Base-by-base conservation (phyloP, 37 sponge, comb jelly and placozoan species). In the Theonella swinhoei region DNA sequence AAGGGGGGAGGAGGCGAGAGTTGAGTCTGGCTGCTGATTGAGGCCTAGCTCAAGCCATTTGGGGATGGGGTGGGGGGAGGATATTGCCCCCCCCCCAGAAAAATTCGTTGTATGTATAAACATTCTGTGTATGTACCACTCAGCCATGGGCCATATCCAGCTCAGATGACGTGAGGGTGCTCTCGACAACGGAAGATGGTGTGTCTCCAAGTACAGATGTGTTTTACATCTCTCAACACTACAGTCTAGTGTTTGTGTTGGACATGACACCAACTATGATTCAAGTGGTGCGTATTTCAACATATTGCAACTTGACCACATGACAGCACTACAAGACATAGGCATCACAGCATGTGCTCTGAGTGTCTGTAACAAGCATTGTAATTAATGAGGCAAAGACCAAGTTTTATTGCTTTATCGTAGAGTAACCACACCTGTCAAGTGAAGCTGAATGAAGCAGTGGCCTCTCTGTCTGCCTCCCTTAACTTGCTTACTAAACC, bases 241-340 rank as follows among this genome's bases (percentile, higher is more conserved):
- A 88, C 83, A 89, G 87, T 68, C 70, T 93, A 0, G 90, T 93
- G n/a, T 89, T 93, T 82, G 90, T 85, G 0, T 31, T 93, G 28
- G 93, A 93, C 79, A 82, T 93, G 83, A 89, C 77, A 23, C 62
- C 75, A 9, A 81, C 78, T 20, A 93, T 93, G 93, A 70, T 70
- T 19, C 60, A 42, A 37, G 93, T 88, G 83, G 93, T 93, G 28
- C 79, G 92, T 70, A 25, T 7, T 42, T 72, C 73, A 14, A 47
- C 54, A 17, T 47, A 7, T 17, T 47, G 7, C 54, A 14, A 14
- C 7, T 47, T 47, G n/a, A n/a, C n/a, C n/a, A n/a, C n/a, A n/a
- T n/a, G n/a, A n/a, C n/a, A n/a, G n/a, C n/a, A n/a, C n/a, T n/a
- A n/a, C n/a, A n/a, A n/a, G n/a, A n/a, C n/a, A n/a, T n/a, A n/a